Evolutionary conservation across 1,140 invertebrate species (phyloP), one percentile per base, ranked within the genome.

Genomic region (Saccostrea cuccullata): DNA sequence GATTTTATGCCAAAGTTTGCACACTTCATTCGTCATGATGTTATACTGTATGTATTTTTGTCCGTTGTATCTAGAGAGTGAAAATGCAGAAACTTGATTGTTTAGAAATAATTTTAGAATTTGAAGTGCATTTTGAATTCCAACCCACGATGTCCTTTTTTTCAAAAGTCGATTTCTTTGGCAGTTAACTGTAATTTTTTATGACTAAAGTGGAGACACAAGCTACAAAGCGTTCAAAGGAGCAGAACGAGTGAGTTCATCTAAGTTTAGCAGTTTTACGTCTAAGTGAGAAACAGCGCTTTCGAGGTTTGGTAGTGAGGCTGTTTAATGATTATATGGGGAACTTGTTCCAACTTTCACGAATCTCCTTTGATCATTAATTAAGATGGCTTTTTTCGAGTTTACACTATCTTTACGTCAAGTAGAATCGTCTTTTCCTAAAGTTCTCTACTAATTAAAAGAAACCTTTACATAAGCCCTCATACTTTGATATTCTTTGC

Each of bases 321-420:
- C 70, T 77, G 70, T 77, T 77, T 77, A 36, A 77, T 77, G 15
- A 77, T 77, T 77, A 77, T 77, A 36, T 3, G 23, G 70, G 30
- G 70, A 77, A 77, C 70, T 77, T 77, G 70, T 77, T 77, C 70
- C 26, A 77, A 77, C 26, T 77, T 77, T 77, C 70, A 77, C 70
- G 70, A 30, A 36, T 26, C 70, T 26, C 70, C 26, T 77, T 77
- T 77, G 23, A 77, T 77, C 70, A 77, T 77, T 77, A 77, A 77
- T 77, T 77, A 77, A 77, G 26, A 77, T 77, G 26, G 70, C 70
- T 77, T 77, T 77, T 77, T 30, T 77, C 12, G 26, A 77, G 70
- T 36, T 36, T 77, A 26, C 11, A 77, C 30, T 30, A 77, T 30
- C 70, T 30, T 77, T 77, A 30, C 70, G 70, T 77, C 70, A 77